Conservation (phyloP, 1,140 invertebrate genomes). For the Liolophura sinensis region DNA sequence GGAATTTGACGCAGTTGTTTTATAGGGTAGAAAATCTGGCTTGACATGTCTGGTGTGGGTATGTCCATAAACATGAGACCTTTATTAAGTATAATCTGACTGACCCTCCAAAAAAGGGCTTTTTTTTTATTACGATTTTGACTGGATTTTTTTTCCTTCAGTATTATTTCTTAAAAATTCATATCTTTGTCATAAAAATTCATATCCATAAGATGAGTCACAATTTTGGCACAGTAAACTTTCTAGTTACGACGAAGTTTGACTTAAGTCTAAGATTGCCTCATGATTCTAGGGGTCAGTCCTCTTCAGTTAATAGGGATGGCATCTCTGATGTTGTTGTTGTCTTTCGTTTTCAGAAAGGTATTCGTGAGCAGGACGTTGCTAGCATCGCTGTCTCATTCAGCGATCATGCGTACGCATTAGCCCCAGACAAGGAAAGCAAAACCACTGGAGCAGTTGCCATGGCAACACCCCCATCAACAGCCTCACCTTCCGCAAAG, state of each 20-base stretch:
- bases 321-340: too few species aligned
- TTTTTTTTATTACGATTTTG: background rate
- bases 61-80: too few species aligned
- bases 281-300: too few species aligned
- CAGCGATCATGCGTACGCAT: constrained; percentile 23
- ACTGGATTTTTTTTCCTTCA: background rate
- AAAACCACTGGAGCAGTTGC: background rate
- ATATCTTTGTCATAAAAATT: background rate
- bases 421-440: background rate
- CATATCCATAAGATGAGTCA: too few species aligned
- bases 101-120: background rate
- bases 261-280: too few species aligned
- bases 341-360: constrained; percentile 5
- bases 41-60: background rate
- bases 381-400: constrained; percentile 20
- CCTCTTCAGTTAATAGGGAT: background rate
- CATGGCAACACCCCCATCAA: background rate
- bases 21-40: background rate
- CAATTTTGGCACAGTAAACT: too few species aligned
- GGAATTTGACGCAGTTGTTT: too few species aligned
- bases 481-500: background rate
- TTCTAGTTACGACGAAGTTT: too few species aligned
- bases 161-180: background rate
- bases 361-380: constrained; percentile 15
- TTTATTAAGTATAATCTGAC: background rate